phyloP scores from a whole-genome alignment of 2,888 invertebrate species.

The Spisula subtruncata region DNA sequence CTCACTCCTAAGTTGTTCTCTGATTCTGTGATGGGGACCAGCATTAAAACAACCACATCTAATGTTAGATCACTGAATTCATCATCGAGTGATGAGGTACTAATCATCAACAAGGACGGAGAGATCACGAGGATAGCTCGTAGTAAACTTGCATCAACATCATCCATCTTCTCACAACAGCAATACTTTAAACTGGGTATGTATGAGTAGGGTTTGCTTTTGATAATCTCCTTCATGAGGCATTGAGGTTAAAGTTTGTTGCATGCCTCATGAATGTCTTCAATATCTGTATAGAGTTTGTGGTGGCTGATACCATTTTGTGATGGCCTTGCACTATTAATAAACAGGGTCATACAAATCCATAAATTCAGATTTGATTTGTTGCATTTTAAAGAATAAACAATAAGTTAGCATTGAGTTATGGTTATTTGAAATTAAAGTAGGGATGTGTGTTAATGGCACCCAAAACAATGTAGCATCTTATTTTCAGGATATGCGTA shows the following conservation, averaged over 20 bases:
- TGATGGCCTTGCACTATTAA: no score
- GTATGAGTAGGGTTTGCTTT: neutral
- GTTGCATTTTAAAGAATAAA: no score
- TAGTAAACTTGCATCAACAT: conserved; percentile 75
- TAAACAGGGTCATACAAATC: no score
- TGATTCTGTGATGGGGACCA: conserved; percentile 88
- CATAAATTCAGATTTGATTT: no score
- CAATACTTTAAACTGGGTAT: conserved; percentile 82
- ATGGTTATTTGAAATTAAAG: no score
- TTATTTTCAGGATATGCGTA: neutral
- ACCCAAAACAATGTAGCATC: neutral
- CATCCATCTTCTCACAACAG: conserved; percentile 74
- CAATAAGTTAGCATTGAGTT: no score
- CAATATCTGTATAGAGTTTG: no score
- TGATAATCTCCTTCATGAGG: no score
- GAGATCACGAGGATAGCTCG: conserved; percentile 85
- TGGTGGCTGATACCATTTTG: no score
- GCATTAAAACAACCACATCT: conserved; percentile 75
- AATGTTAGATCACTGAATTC: conserved; percentile 61
- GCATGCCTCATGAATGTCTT: no score
- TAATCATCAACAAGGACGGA: conserved; percentile 87
- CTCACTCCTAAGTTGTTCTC: conserved; percentile 90
- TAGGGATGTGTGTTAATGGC: no score
- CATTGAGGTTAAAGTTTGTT: no score
- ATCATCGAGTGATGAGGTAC: conserved; percentile 82